A percentile compares a stretch with the other conserved stretches of the same genome.
Evolutionary conservation across 92 coral and sea anemone genomes (phyloP).

Genomic region (Porites lobata): DNA sequence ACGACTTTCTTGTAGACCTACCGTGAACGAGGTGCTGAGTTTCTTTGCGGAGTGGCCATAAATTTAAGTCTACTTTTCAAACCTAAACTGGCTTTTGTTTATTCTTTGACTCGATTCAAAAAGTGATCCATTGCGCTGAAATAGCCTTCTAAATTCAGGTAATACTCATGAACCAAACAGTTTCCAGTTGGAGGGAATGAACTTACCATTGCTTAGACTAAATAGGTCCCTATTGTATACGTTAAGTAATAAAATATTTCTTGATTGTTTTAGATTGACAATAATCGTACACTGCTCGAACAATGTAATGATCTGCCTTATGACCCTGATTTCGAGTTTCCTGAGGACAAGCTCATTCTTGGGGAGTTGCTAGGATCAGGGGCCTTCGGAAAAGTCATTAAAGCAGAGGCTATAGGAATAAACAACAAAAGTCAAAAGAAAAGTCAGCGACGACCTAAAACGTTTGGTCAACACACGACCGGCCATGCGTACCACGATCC

Average conservation of each 20-base stretch:
- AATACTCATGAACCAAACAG: too few relatives aligned
- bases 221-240: too few relatives aligned
- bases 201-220: too few relatives aligned
- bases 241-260: background rate
- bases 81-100: too few relatives aligned
- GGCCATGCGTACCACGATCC: constrained; percentile 67
- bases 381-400: constrained; percentile 88
- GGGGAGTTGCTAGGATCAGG: constrained; percentile 88
- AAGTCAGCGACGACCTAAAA: constrained; percentile 65
- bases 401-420: constrained; percentile 93
- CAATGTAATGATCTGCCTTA: constrained; percentile 77
- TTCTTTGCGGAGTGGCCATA: too few relatives aligned
- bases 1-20: too few relatives aligned
- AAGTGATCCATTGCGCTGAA: too few relatives aligned
- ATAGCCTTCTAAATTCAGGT: too few relatives aligned
- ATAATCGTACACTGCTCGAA: constrained; percentile 73
- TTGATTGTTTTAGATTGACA: constrained; percentile 19
- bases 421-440: constrained; percentile 77
- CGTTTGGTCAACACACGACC: constrained; percentile 54
- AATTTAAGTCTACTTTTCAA: too few relatives aligned
- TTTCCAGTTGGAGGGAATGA: too few relatives aligned
- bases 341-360: constrained; percentile 76
- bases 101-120: too few relatives aligned
- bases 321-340: constrained; percentile 88
- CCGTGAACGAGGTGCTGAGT: too few relatives aligned